phyloP scores from a whole-genome alignment of 1,140 invertebrate genomes.

The Eciton burchellii region DNA sequence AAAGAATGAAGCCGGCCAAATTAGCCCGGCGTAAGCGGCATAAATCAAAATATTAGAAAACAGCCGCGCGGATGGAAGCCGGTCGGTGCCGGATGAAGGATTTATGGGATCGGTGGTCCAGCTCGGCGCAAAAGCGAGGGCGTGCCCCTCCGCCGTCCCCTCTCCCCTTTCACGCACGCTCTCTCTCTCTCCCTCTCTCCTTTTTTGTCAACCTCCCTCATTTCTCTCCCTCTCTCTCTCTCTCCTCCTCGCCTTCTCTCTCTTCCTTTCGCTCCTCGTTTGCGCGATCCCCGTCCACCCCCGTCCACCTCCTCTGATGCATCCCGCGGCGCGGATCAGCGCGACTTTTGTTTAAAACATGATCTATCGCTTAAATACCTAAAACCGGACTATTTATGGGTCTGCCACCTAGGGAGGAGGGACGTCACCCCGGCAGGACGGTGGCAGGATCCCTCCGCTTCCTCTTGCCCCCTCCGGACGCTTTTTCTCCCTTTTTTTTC shows the following conservation, averaged over 20 bases:
- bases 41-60: constrained; percentile 85
- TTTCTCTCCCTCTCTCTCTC: no score
- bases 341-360: constrained; percentile 84
- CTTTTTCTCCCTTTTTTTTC: constrained; percentile 42
- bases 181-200: constrained; percentile 20
- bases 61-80: constrained; percentile 72
- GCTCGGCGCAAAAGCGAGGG: constrained; percentile 72
- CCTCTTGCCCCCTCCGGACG: no score
- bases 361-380: constrained; percentile 84
- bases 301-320: constrained; percentile 20
- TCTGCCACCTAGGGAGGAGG: constrained; percentile 45
- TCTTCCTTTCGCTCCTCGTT: background rate
- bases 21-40: constrained; percentile 82
- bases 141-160: constrained; percentile 51
- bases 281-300: background rate
- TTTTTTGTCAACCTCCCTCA: no score
- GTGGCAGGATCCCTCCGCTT: constrained; percentile 39
- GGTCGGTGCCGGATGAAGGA: constrained; percentile 78
- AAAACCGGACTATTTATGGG: constrained; percentile 82
- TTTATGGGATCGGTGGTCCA: constrained; percentile 79
- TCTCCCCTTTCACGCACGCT: no score
- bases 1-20: constrained; percentile 82
- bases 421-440: constrained; percentile 18
- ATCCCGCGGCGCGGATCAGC: constrained; percentile 77
- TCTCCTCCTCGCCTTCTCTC: background rate